Conservation (phyloP, 1,140 invertebrate species). For the Tetramorium alpestre region DNA sequence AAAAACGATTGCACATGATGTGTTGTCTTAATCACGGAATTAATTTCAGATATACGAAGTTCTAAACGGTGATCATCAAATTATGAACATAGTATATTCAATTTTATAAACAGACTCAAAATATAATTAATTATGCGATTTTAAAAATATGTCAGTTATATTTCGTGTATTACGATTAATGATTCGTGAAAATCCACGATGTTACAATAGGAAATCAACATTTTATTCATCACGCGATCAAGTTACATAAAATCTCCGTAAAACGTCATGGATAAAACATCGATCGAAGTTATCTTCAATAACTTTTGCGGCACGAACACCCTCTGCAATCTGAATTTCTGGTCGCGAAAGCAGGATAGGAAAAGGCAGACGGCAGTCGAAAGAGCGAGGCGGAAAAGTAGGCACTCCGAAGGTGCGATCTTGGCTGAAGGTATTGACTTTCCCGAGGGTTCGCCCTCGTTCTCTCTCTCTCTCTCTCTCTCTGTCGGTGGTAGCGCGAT, state of each 20-base stretch:
- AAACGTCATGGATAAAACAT: constrained; percentile 57
- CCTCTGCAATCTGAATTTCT: constrained; percentile 50
- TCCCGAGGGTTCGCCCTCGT: constrained; percentile 63
- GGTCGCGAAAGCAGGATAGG: neutral
- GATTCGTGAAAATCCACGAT: neutral
- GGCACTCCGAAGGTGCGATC: constrained; percentile 64
- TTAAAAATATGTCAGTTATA: neutral
- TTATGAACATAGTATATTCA: neutral
- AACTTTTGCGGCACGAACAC: neutral
- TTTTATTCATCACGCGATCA: neutral
- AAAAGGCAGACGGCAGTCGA: neutral
- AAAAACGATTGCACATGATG: neutral
- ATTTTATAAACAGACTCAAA: neutral
- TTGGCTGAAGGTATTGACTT: constrained; percentile 75
- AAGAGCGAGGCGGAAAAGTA: constrained; percentile 35
- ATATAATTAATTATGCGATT: neutral
- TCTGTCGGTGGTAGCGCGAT: constrained; percentile 60
- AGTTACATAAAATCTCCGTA: constrained; percentile 2
- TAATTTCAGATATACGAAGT: neutral
- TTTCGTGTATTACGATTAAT: neutral
- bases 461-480: constrained; percentile 37
- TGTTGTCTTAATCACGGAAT: neutral
- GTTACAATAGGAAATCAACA: neutral
- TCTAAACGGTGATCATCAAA: neutral
- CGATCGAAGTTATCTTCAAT: neutral